Evolutionary conservation across 2,888 invertebrate species (phyloP), one percentile per base, ranked within the genome.

Genomic region (Tetranychus piercei): DNA sequence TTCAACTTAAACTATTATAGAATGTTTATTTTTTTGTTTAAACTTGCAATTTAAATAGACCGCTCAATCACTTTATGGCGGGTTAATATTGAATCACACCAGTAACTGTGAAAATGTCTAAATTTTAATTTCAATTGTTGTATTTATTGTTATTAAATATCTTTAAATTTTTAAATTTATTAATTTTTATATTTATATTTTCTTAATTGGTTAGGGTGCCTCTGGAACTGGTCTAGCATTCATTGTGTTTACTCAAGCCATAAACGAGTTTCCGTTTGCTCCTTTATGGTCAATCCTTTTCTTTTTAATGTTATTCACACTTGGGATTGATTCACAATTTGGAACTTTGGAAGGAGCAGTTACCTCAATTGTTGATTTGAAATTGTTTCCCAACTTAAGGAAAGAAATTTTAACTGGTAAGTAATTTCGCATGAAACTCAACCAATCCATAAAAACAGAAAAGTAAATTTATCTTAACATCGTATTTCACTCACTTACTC

Each of bases 161-260:
- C 9, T 55, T 55, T 9, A 55, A 15, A 55, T 15, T 15, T n/a
- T n/a, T n/a, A n/a, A n/a, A n/a, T n/a, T 55, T 1, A 55, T 15
- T 55, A 15, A 55, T 15, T 69, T n/a, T 7, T 69, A 69, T 69
- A 5, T 69, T n/a, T 7, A 23, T 23, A 69, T 20, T 69, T 69
- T 69, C 3, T 34, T 34, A 34, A 34, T 34, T 69, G 6, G 5
- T 23, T 84, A 95, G 95, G 92, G 94, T 7, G 95, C 94, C 1
- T 91, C 94, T 3, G 96, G 96, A 43, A 94, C 95, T 0, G 96
- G 96, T 1, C 84, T 96, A 75, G 96, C 95, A 0, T 96, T 96
- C 83, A 94, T 95, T 77, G 94, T 95, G 79, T 96, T 95, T 85
- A 95, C 96, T 0, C 94, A 96, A 83, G 96, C 96, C 8, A 95